These are phyloP conservation scores for Drosophila seguyi DNA, from an alignment of 1,140 invertebrate species.

Conservation along the genomic window DNA sequence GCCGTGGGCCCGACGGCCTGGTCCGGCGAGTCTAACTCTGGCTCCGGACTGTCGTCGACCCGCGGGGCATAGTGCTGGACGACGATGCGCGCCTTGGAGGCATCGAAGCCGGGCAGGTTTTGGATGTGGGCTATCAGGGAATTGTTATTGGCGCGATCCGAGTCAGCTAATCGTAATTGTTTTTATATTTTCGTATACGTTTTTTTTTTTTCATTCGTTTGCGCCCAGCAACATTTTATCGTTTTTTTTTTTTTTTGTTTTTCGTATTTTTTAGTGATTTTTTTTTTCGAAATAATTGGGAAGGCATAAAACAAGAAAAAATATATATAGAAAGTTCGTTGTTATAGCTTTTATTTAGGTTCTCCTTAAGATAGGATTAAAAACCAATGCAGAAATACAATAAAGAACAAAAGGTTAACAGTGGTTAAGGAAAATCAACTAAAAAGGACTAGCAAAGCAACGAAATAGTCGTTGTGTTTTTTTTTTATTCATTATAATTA, in stretches of 20 bases:
- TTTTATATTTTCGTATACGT: conserved; percentile 22
- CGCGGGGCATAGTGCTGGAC: conserved; percentile 88
- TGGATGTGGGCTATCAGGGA: conserved; percentile 88
- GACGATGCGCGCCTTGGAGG: conserved; percentile 88
- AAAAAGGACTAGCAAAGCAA: conserved; percentile 58
- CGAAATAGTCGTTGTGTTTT: conserved; percentile 10
- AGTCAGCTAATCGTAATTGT: conserved; percentile 77
- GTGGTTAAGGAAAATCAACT: conserved; percentile 25
- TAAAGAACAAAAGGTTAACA: conserved; percentile 18
- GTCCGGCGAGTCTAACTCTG: conserved; percentile 83
- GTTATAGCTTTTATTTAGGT: conserved; percentile 63
- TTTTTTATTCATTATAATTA: conserved; percentile 16
- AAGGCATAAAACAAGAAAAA: conserved; percentile 79
- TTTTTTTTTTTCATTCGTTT: conserved; percentile 27
- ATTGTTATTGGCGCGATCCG: conserved; percentile 87
- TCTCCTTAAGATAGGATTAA: conserved; percentile 34
- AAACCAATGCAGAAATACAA: conserved; percentile 43
- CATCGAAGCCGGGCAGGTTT: conserved; percentile 88
- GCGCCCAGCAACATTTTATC: conserved; percentile 44
- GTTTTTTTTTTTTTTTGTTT: conserved; percentile 35
- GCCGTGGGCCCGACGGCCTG: conserved; percentile 87
- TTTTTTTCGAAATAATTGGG: conserved; percentile 68
- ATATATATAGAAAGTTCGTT: conserved; percentile 74
- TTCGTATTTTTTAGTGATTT: conserved; percentile 37
- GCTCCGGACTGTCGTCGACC: conserved; percentile 81